Conservation (phyloP, 2,113 vertebrate genomes). For the Oncorhynchus masou region DNA sequence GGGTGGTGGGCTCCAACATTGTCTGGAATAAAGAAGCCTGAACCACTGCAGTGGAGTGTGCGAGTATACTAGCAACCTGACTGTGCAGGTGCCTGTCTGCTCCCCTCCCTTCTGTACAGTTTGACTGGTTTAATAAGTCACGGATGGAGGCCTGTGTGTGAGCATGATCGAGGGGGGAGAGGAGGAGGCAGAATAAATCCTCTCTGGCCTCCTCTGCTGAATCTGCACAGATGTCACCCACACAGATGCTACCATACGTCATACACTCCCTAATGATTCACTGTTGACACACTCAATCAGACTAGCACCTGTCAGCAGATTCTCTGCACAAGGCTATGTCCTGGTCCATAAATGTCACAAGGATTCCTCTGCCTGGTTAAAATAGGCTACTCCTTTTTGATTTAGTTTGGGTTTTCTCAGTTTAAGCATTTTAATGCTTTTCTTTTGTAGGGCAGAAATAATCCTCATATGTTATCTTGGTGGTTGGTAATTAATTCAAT, state of each 20-base stretch:
- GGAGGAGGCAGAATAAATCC: slow-evolving; percentile 16
- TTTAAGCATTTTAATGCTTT: background rate
- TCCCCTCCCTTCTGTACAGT: background rate
- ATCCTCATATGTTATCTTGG: background rate
- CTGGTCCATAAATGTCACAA: background rate
- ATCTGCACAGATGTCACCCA: slow-evolving; percentile 44
- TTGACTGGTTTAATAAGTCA: slow-evolving; percentile 56
- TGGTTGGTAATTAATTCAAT: background rate
- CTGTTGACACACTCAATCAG: slow-evolving; percentile 38
- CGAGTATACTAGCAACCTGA: background rate
- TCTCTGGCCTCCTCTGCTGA: slow-evolving; percentile 36
- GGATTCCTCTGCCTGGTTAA: background rate
- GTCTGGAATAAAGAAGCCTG: background rate
- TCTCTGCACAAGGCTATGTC: background rate
- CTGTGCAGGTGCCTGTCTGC: slow-evolving; percentile 22
- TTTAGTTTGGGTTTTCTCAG: background rate
- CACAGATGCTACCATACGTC: slow-evolving; percentile 47
- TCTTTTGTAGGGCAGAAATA: no score
- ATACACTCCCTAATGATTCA: slow-evolving; percentile 39
- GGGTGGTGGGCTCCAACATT: background rate
- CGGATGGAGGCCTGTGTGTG: slow-evolving; percentile 4
- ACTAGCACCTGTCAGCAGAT: slow-evolving; percentile 34
- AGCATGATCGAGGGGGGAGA: background rate
- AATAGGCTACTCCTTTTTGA: background rate
- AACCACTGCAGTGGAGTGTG: background rate